A percentile compares a stretch with the other conserved stretches of the same genome.
Conservation (phyloP, 1,140 invertebrate species). For the Anoplophora glabripennis region DNA sequence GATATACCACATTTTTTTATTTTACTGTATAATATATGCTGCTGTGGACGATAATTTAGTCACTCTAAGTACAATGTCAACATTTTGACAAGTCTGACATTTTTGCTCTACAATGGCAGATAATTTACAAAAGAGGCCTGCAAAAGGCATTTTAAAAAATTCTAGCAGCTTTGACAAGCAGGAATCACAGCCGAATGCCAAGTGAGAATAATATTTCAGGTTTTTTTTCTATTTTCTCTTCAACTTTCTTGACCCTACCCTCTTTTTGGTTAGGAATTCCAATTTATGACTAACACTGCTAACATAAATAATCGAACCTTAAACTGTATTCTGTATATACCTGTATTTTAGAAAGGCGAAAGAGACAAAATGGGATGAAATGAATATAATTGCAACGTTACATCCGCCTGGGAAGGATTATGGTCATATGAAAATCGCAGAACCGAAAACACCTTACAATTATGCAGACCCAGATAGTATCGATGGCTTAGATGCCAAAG, state of each 20-base stretch:
- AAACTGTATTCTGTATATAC: not conserved
- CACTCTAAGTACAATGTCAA: slow-evolving; percentile 1
- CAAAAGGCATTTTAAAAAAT: slow-evolving; percentile 89
- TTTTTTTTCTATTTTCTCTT: slow-evolving; percentile 5
- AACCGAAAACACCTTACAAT: slow-evolving; percentile 95
- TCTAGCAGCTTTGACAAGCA: slow-evolving; percentile 83
- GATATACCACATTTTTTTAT: too few species aligned
- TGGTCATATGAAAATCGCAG: slow-evolving; percentile 99
- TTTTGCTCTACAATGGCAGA: slow-evolving; percentile 42
- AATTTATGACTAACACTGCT: slow-evolving; percentile 6
- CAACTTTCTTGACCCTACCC: not conserved
- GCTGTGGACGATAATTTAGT: slow-evolving; percentile 1
- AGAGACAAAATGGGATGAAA: slow-evolving; percentile 96
- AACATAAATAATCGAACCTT: too few species aligned
- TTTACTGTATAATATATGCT: not conserved
- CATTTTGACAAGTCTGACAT: not conserved
- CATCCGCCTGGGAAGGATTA: slow-evolving; percentile 99
- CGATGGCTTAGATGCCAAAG: slow-evolving; percentile 73
- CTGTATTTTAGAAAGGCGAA: slow-evolving; percentile 60
- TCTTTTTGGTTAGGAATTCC: slow-evolving; percentile 8
- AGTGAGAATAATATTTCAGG: slow-evolving; percentile 26
- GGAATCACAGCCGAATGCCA: slow-evolving; percentile 52
- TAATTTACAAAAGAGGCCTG: slow-evolving; percentile 65
- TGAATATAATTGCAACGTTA: slow-evolving; percentile 97
- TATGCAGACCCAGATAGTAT: slow-evolving; percentile 68